Evolutionary conservation across 2,888 invertebrate genomes (phyloP).

Genomic region (Molanna angustata): DNA sequence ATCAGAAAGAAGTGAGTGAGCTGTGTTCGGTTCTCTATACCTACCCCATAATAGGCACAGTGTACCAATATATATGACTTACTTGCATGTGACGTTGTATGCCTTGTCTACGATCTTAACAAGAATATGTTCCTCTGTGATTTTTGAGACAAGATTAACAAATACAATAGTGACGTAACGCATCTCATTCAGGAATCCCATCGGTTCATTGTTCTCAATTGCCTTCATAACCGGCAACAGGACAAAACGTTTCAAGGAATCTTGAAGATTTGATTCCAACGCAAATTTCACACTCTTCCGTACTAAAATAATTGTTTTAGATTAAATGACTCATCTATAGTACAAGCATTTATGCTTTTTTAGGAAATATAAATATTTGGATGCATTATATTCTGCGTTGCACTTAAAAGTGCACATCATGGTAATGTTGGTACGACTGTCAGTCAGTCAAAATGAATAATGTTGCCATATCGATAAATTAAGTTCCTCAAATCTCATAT

Average conservation of each 20-base stretch:
- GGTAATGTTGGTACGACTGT: too few relatives aligned
- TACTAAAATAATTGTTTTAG: too few relatives aligned
- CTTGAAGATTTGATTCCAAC: conserved; percentile 42
- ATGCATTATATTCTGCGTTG: too few relatives aligned
- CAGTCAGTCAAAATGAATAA: too few relatives aligned
- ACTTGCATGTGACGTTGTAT: conserved; percentile 51
- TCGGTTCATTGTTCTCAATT: conserved; percentile 63
- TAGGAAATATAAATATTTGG: too few relatives aligned
- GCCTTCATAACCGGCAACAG: conserved; percentile 58
- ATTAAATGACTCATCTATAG: too few relatives aligned
- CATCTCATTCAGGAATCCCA: conserved; percentile 72
- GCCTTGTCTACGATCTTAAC: conserved; percentile 52
- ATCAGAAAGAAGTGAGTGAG: too few relatives aligned
- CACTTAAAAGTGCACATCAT: too few relatives aligned
- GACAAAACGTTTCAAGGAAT: conserved; percentile 55
- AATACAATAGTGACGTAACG: conserved; percentile 68
- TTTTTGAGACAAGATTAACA: conserved; percentile 55
- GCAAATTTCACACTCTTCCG: conserved; percentile 50
- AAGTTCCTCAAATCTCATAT: too few relatives aligned
- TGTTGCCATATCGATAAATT: too few relatives aligned
- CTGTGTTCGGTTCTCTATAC: not conserved
- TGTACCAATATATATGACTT: not conserved
- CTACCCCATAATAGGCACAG: not conserved
- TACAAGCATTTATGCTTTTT: too few relatives aligned
- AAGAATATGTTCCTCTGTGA: conserved; percentile 44